Percentiles rank a stretch among this genome's conserved stretches.
Conservation (phyloP, 2,797 vertebrate species). For the Gadopsis bispinosus region DNA sequence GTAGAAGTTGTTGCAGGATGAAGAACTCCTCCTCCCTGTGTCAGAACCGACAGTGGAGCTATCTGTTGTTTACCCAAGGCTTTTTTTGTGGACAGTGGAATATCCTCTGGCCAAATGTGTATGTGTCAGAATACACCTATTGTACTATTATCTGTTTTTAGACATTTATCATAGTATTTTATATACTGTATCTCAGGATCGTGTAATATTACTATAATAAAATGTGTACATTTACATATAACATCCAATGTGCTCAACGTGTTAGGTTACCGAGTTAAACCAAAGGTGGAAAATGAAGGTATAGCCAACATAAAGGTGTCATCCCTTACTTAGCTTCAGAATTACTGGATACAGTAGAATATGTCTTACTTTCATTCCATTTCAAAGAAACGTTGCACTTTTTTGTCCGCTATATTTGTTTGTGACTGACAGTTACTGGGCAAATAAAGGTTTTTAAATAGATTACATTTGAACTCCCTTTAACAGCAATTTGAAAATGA, state of each 20-base stretch:
- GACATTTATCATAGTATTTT: background rate
- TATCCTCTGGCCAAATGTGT: background rate
- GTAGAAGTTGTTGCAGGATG: slow-evolving; percentile 2
- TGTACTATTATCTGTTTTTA: background rate
- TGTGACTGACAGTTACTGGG: background rate
- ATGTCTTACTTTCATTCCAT: background rate
- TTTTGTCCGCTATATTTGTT: background rate
- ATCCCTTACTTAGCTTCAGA: background rate
- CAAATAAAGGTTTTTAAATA: background rate
- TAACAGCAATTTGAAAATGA: background rate
- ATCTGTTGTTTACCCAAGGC: slow-evolving; percentile 4
- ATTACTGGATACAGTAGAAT: background rate
- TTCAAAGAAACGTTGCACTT: too few relatives aligned
- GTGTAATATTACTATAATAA: background rate
- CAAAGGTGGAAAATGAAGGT: background rate
- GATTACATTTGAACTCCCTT: background rate
- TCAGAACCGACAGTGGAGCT: background rate
- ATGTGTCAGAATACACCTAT: background rate
- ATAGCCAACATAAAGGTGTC: background rate
- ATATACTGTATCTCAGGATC: background rate
- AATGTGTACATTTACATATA: background rate
- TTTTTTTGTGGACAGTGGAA: background rate
- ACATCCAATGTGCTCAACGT: background rate
- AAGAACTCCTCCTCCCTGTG: background rate
- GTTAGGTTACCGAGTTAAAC: background rate